These are phyloP conservation scores for Falco novaeseelandiae DNA, from an alignment of 2,797 vertebrate species.

Conservation along the genomic window DNA sequence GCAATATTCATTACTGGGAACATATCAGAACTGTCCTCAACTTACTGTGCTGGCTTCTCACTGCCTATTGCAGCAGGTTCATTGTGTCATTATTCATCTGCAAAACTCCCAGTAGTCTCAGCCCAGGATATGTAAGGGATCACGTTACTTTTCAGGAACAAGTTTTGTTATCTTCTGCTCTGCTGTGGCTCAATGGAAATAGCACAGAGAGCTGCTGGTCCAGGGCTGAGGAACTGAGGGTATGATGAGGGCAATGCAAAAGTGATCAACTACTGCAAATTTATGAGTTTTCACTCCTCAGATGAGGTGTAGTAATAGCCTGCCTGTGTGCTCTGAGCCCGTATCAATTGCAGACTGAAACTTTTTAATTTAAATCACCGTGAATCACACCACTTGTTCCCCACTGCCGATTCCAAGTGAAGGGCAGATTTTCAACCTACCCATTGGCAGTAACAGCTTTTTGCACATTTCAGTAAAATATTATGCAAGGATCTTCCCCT, in stretches of 20 bases:
- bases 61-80: not conserved
- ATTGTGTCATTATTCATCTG: not conserved
- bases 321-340: not conserved
- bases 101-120: not conserved
- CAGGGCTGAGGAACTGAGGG: not conserved
- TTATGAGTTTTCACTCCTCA: not conserved
- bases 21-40: not conserved
- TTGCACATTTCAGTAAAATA: not conserved
- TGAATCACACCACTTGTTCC: not conserved
- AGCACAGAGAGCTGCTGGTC: not conserved
- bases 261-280: not conserved
- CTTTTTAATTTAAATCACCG: not conserved
- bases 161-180: not conserved
- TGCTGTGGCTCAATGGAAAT: not conserved
- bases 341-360: not conserved
- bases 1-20: not conserved
- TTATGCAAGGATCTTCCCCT: not conserved
- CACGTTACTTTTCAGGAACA: not conserved
- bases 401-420: not conserved
- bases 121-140: not conserved
- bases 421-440: not conserved
- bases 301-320: not conserved
- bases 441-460: not conserved
- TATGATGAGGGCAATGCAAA: not conserved
- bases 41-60: not conserved